phyloP scores from a whole-genome alignment of 2,113 vertebrate species.

The Centropristis striata region DNA sequence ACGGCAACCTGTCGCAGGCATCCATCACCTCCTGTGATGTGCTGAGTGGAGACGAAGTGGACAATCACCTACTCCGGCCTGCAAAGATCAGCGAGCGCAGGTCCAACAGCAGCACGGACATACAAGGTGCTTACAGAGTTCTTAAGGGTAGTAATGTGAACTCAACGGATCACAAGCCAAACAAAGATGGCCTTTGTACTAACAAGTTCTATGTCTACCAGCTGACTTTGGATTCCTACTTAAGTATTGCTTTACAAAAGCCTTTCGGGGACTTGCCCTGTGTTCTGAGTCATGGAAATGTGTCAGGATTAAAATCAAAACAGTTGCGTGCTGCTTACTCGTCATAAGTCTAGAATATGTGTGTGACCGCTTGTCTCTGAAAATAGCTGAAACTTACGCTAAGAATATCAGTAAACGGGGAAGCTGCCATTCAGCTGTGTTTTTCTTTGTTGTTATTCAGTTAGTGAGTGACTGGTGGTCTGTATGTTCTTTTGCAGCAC shows the following conservation, averaged over 20 bases:
- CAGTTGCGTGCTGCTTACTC: slow-evolving; percentile 38
- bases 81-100: slow-evolving; percentile 87
- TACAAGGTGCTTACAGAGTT: slow-evolving; percentile 84
- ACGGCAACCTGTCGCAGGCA: slow-evolving; percentile 90
- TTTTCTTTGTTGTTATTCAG: neutral
- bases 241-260: slow-evolving; percentile 3
- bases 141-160: neutral
- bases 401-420: slow-evolving; percentile 7
- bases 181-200: slow-evolving; percentile 9
- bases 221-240: neutral
- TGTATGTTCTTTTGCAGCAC: slow-evolving; percentile 51
- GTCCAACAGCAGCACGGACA: slow-evolving; percentile 90
- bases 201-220: neutral
- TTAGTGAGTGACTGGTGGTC: slow-evolving; percentile 20
- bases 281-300: slow-evolving; percentile 49
- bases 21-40: slow-evolving; percentile 87
- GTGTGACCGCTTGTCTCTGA: slow-evolving; percentile 11
- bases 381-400: slow-evolving; percentile 39
- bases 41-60: slow-evolving; percentile 88
- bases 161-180: neutral
- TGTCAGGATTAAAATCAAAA: slow-evolving; percentile 25
- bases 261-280: slow-evolving; percentile 21
- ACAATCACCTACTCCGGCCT: slow-evolving; percentile 79
- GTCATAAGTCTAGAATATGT: slow-evolving; percentile 45
- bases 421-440: slow-evolving; percentile 1